A percentile compares a stretch with the other conserved stretches of the same genome.
Conservation (phyloP, 2,888 invertebrate species). For the Uropetala carovei region DNA sequence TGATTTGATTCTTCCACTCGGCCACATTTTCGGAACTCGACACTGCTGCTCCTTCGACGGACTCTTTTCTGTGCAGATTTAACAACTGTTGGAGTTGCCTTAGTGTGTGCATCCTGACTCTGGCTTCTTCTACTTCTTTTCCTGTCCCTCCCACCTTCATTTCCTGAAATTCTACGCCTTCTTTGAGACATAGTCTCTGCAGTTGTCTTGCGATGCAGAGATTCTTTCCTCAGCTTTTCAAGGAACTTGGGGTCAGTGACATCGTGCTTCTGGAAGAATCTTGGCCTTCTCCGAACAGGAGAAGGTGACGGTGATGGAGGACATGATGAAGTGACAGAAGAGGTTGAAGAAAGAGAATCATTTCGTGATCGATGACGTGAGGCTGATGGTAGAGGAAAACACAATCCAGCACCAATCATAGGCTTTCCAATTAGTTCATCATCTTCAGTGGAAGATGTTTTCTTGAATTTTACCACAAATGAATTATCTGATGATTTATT, state of each 20-base stretch:
- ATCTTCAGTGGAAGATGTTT: background rate
- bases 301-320: conserved; percentile 52
- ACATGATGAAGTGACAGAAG: conserved; percentile 50
- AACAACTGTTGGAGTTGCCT: background rate
- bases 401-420: conserved; percentile 41
- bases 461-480: conserved; percentile 40
- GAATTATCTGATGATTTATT: conserved; percentile 1
- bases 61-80: conserved; percentile 54
- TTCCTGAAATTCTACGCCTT: conserved; percentile 39
- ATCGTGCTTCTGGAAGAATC: conserved; percentile 65
- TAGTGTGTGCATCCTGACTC: conserved; percentile 1
- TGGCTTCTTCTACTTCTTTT: conserved; percentile 52
- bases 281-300: conserved; percentile 36
- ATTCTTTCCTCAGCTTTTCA: conserved; percentile 32
- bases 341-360: conserved; percentile 43
- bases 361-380: conserved; percentile 1
- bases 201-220: background rate
- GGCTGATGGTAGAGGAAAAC: conserved; percentile 53
- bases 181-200: conserved; percentile 1
- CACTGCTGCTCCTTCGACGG: conserved; percentile 45
- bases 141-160: conserved; percentile 43
- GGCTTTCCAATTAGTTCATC: background rate
- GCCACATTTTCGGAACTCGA: background rate
- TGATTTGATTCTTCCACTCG: background rate
- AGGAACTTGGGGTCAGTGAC: conserved; percentile 68